Base-by-base conservation (phyloP, 2,888 invertebrate genomes). In the Apoda limacodes region DNA sequence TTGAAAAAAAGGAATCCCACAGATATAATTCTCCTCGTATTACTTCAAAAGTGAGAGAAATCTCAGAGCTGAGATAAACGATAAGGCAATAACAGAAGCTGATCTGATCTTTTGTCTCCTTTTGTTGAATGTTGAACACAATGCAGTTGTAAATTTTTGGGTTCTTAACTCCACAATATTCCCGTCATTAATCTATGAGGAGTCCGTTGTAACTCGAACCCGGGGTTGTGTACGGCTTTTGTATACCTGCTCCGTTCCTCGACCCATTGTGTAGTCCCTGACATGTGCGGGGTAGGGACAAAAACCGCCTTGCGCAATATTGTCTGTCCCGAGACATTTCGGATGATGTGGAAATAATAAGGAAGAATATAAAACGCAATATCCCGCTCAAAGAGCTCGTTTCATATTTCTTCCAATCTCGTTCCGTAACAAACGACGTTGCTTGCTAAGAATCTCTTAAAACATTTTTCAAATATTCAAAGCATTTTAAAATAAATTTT, bases 71-170 rank as follows among this genome's bases (percentile, higher is more conserved):
- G 50, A 55, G 67, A 70, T 70, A 65, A 65, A 62, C 60, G 76
- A 76, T 75, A 72, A 76, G 72, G 72, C 65, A 72, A 74, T 76
- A 75, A 68, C 78, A 74, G 78, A 60, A 78, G 78, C 74, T 55
- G 72, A 71, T 75, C 64, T 61, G 58, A 63, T 71, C 75, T 68
- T 59, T 76, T 78, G 71, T 75, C 55, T 55, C 46, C 70, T 60
- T 64, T 80, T 76, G 72, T 76, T 65, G 43, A 37, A 44, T 42
- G 46, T 45, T 37, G 44, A 55, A 54, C 42, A 78, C 78, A 80
- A 80, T 74, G 67, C 68, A 74, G 74, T 78, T 78, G 78, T 78
- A 75, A 78, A 74, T 76, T 75, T 75, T 76, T 74, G 71, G 74
- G 74, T 67, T 74, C 74, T 76, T 70, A 74, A 74, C 72, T 75